Conservation (phyloP, 2,888 invertebrate species). For the Drosophila fulvimacula region DNA sequence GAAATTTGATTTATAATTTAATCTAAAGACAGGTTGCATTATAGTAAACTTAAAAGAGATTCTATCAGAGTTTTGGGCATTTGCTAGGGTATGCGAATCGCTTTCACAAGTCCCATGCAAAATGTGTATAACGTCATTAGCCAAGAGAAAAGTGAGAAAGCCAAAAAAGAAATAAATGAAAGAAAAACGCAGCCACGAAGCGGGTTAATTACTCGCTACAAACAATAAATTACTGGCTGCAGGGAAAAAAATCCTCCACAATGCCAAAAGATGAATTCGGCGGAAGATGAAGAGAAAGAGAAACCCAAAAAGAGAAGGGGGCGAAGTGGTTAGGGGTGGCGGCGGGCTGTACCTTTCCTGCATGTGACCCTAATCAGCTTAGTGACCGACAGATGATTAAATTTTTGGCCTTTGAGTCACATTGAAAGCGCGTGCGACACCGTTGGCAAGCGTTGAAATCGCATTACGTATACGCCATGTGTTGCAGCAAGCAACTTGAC, state of each 20-base stretch:
- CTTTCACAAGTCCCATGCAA: conserved; percentile 26
- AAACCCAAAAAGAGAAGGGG: too few relatives aligned
- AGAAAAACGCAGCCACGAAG: conserved; percentile 49
- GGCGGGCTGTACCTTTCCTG: background rate
- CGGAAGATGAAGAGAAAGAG: background rate
- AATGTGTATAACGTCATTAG: conserved; percentile 55
- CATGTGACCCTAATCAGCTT: conserved; percentile 77
- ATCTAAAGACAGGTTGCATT: background rate
- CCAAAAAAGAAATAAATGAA: conserved; percentile 23
- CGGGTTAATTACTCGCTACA: conserved; percentile 78
- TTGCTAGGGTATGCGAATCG: conserved; percentile 33
- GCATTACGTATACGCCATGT: conserved; percentile 72
- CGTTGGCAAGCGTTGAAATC: conserved; percentile 50
- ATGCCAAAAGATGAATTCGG: conserved; percentile 21
- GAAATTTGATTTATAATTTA: background rate
- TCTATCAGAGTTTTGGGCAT: background rate
- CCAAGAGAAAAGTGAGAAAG: conserved; percentile 56
- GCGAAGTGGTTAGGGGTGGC: background rate
- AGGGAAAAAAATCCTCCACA: conserved; percentile 23
- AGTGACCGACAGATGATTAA: conserved; percentile 68
- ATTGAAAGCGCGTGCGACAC: conserved; percentile 54
- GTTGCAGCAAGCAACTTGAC: conserved; percentile 57
- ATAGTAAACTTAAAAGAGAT: background rate
- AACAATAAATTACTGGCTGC: conserved; percentile 72
- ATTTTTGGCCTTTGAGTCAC: conserved; percentile 57